A percentile compares a stretch with the other conserved stretches of the same genome.
phyloP scores from a whole-genome alignment of 1,140 invertebrate species.

The Drosophila albomicans region DNA sequence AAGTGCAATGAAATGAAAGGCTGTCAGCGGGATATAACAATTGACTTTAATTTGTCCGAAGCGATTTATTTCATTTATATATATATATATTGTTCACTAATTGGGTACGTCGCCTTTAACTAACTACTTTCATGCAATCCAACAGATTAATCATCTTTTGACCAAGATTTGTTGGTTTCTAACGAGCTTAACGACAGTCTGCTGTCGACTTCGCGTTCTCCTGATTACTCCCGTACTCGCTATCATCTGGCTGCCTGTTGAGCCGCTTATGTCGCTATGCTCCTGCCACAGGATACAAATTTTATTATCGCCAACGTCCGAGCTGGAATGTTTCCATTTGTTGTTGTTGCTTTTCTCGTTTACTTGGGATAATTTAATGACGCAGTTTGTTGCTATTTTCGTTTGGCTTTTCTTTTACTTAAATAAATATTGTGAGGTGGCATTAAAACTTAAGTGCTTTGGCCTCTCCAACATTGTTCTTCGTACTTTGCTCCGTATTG shows the following conservation, averaged over 20 bases:
- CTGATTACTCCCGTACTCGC: neutral
- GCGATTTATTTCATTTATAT: neutral
- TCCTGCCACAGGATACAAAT: conserved; percentile 60
- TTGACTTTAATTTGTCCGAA: conserved; percentile 18
- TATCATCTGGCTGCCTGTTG: conserved; percentile 41
- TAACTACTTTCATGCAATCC: conserved; percentile 4
- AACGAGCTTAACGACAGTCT: conserved; percentile 8
- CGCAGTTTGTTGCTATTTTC: conserved; percentile 58
- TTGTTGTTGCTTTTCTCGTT: conserved; percentile 20
- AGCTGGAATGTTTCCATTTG: neutral
- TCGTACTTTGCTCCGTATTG: neutral
- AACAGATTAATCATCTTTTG: conserved; percentile 24
- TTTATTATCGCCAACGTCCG: conserved; percentile 56
- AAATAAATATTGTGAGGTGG: conserved; percentile 61
- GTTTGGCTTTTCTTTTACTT: conserved; percentile 48
- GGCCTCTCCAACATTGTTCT: conserved; percentile 40
- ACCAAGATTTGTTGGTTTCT: conserved; percentile 7
- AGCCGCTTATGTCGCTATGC: conserved; percentile 63
- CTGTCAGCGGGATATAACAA: conserved; percentile 19
- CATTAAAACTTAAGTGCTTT: conserved; percentile 73
- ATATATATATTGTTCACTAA: conserved; percentile 33
- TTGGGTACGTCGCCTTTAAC: conserved; percentile 38
- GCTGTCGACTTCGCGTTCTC: neutral
- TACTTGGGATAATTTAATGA: conserved; percentile 56
- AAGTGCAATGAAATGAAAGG: conserved; percentile 10